Evolutionary conservation across 2,888 invertebrate genomes (phyloP), one percentile per base, ranked within the genome.

Genomic region (Euphydryas editha): DNA sequence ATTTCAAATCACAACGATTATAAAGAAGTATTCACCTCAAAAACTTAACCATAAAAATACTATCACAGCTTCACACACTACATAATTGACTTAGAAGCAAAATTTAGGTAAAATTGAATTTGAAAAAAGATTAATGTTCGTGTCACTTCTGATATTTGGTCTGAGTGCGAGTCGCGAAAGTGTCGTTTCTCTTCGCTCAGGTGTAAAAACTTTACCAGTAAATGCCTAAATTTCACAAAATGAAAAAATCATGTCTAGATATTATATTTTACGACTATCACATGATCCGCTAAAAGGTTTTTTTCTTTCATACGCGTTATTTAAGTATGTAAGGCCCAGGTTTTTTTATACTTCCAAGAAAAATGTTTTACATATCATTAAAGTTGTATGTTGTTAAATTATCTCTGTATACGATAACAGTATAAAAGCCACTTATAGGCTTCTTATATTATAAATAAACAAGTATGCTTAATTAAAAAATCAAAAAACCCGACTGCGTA

Each of bases 161-260:
- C 24, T 44, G 37, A 24, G 10, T 37, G 36, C 1, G 13, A 37
- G 11, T 49, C 15, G 30, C 15, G 13, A 21, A 11, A 11, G 10
- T 4, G 3, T 24, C 11, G n/a, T 54, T 54, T 36, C n/a, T 54
- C 17, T 36, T 30, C 36, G 30, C 54, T 36, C 54, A 54, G 54
- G 54, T 54, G 36, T 21, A 54, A 54, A 54, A 54, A 54, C 18
- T 51, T 24, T 2, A 24, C 24, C 54, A 8, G 17, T 30, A 54
- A 36, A 54, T 7, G 44, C 44, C 5, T 42, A 30, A 61, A 42
- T 54, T 36, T 57, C 59, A 57, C 56, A 58, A 61, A 54, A 59
- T 58, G 65, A 49, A 51, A 59, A 65, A 49, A 57, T 51, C 57
- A 8, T 61, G 57, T 42, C 13, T 8, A 17, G 30, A 10, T 17